Evolutionary conservation across 2,113 vertebrate genomes (phyloP), one percentile per base, ranked within the genome.

Genomic region (Platysteira castanea): DNA sequence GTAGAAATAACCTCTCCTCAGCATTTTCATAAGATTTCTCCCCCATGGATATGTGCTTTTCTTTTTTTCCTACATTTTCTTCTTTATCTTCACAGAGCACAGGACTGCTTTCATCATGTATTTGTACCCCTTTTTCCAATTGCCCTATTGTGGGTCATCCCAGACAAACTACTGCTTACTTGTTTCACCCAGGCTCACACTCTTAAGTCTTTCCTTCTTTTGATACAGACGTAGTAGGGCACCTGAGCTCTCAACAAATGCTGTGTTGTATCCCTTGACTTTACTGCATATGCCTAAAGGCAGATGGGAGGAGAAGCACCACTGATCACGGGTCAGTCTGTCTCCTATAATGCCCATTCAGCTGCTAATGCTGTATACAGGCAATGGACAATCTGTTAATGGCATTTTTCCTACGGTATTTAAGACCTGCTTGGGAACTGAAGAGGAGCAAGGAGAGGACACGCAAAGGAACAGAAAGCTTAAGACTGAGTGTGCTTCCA

Each of bases 41-140:
- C 3, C 2, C 30, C 52, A 14, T 15, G 6, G 4, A 24, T 1
- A 2, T 13, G 1, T 13, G 4, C 2, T 84, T 65, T 59, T 44
- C 3, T 26, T 71, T 64, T 37, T 39, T n/a, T 2, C 15, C 20
- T 74, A 11, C 1, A 2, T 77, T 65, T 65, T 80, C 2, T 71
- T 41, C 22, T 54, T 82, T 61, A 35, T 46, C 28, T 67, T 74
- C 39, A 65, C 15, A 28, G 15, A 73, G 27, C 5, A 50, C 6
- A 15, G 3, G 28, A 17, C 27, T 64, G 2, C 7, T 47, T n/a
- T 26, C 18, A 20, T 59, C 23, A 54, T 2, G 3, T 19, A 33
- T 17, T 53, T 85, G 10, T 33, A 42, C 44, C 13, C 7, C 1
- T 68, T 90, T 50, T 79, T 4, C 20, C 9, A 9, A 11, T 4